These are phyloP conservation scores for Axinella damicornis DNA, from an alignment of 37 sponge, comb jelly and placozoan species.

Conservation along the genomic window DNA sequence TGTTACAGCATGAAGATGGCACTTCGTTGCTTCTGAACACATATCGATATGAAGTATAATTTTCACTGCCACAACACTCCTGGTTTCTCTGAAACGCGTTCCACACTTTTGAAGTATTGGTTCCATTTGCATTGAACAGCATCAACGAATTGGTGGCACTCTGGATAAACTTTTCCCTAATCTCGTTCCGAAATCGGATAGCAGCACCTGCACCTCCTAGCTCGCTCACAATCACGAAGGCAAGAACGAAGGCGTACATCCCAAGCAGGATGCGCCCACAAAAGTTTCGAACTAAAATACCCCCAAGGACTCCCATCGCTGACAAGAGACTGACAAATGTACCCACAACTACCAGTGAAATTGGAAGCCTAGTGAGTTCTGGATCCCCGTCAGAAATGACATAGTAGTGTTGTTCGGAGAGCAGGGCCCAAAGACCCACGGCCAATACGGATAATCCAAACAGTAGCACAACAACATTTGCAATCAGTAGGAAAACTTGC, in stretches of 20 bases:
- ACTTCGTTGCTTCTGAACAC: conserved; percentile 20
- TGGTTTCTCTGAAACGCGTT: conserved; percentile 21
- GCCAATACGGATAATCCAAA: conserved; percentile 19
- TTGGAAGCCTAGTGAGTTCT: conserved; percentile 5
- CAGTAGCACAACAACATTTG: background rate
- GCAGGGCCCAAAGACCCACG: conserved; percentile 5
- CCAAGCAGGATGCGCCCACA: conserved; percentile 28
- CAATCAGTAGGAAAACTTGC: conserved; percentile 9
- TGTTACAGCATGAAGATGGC: conserved; percentile 28
- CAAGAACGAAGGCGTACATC: conserved; percentile 33
- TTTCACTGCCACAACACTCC: conserved; percentile 45
- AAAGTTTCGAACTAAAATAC: conserved; percentile 7
- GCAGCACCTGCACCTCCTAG: conserved; percentile 32
- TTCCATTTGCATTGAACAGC: background rate
- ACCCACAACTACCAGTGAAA: conserved; percentile 18
- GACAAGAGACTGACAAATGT: conserved; percentile 2
- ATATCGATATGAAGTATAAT: conserved; percentile 2
- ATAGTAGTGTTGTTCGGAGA: conserved; percentile 6
- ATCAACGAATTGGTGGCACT: background rate
- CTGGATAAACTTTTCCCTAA: background rate
- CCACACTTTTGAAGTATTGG: conserved; percentile 18
- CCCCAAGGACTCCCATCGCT: conserved; percentile 23
- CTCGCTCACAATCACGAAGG: conserved; percentile 39
- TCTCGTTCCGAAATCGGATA: background rate
- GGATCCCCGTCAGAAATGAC: conserved; percentile 19